These are phyloP conservation scores for Spatula versicolor DNA, from an alignment of 2,797 vertebrate species.

Conservation along the genomic window DNA sequence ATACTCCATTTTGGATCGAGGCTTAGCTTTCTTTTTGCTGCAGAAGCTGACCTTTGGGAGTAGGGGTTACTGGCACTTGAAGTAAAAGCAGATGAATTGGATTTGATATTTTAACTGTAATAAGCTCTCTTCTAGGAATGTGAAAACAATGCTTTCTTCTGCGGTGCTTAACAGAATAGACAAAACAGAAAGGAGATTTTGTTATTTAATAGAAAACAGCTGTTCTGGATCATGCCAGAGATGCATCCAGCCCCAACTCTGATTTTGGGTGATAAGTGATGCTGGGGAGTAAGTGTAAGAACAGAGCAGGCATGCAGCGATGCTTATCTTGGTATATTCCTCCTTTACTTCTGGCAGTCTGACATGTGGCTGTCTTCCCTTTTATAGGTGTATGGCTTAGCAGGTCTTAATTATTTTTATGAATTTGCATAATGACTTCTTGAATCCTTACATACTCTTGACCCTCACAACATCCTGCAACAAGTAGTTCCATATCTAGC, in stretches of 20 bases:
- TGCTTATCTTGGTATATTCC: background rate
- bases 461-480: background rate
- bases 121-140: slow-evolving; percentile 39
- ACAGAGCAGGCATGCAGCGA: background rate
- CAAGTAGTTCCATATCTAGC: background rate
- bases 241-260: slow-evolving; percentile 30
- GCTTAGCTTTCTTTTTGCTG: background rate
- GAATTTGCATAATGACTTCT: background rate
- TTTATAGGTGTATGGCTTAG: slow-evolving; percentile 8
- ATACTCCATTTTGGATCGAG: background rate
- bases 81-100: slow-evolving; percentile 56
- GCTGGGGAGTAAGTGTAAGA: background rate
- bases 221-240: slow-evolving; percentile 39
- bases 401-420: background rate
- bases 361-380: background rate
- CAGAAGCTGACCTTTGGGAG: slow-evolving; percentile 22
- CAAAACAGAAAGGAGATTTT: slow-evolving; percentile 51
- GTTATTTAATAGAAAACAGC: slow-evolving; percentile 46
- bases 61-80: background rate
- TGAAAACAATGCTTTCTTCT: slow-evolving; percentile 51
- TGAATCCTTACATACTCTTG: background rate
- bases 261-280: slow-evolving; percentile 50
- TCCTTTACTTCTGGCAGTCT: slow-evolving; percentile 29
- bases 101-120: slow-evolving; percentile 51
- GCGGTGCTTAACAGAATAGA: slow-evolving; percentile 27